Base-by-base conservation (phyloP, 1,140 invertebrate genomes). In the Bombus turneri region DNA sequence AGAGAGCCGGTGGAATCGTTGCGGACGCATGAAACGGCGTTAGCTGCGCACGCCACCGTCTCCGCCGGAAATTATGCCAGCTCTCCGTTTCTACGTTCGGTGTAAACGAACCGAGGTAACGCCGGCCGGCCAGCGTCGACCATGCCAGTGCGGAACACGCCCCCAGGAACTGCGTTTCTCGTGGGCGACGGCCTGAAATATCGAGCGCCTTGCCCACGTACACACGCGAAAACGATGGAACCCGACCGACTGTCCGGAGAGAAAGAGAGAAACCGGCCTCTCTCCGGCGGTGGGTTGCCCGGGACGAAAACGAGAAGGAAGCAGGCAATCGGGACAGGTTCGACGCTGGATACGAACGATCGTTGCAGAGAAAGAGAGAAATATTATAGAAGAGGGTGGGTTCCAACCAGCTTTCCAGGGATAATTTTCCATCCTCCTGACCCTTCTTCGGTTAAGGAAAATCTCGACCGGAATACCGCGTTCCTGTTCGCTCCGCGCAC, bases 141-240 rank as follows among this genome's bases (percentile, higher is more conserved):
- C 83, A 87, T 87, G 81, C 79, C 81, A 81, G 76, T 75, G 88
- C 81, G 89, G 88, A 90, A 91, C 89, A 91, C 89, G 89, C 89
- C 90, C 89, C 89, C 90, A 90, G 89, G 89, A 91, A 86, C 90
- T 86, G 90, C 88, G 87, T 88, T 91, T 89, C 90, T 89, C 85
- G 90, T 89, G 86, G 87, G 87, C 90, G 89, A 92, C 89, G 86
- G 90, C 86, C 89, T 92, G 89, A 91, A 92, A 92, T 92, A 92
- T 92, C 90, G 91, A 92, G 91, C 91, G 91, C 91, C 87, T 91
- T 90, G 89, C 82, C 89, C 83, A 87, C 87, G 87, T 87, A 91
- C 86, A 84, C 86, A 84, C 86, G 88, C 89, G 85, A 88, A 90
- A 89, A 90, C 89, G 89, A 89, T 91, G 91, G 86, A 91, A 92